Percentiles rank a stretch among this genome's conserved stretches.
phyloP scores from a whole-genome alignment of 1,140 invertebrate species.

The Physella acuta region DNA sequence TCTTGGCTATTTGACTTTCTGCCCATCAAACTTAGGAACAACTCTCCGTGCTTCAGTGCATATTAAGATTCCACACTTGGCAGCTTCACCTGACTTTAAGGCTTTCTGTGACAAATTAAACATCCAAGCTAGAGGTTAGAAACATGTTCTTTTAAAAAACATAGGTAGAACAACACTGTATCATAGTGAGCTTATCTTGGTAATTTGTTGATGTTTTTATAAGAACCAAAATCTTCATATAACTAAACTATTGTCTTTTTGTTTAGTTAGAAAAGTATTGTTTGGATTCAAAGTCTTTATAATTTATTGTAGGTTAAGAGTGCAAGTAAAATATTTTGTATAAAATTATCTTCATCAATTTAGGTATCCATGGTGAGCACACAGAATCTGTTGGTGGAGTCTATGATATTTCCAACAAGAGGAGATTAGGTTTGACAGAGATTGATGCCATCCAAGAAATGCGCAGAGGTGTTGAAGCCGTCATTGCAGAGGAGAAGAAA shows the following conservation, averaged over 20 bases:
- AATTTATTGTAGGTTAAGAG: too few species aligned
- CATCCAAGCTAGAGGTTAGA: slow-evolving; percentile 73
- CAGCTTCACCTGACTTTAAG: slow-evolving; percentile 81
- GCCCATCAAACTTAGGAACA: slow-evolving; percentile 96
- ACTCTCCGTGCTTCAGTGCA: slow-evolving; percentile 97
- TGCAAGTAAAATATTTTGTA: too few species aligned
- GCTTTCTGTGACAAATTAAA: slow-evolving; percentile 88
- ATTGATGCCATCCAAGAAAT: slow-evolving; percentile 51
- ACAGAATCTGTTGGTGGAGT: slow-evolving; percentile 69
- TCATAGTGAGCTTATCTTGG: too few species aligned
- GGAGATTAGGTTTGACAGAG: slow-evolving; percentile 50
- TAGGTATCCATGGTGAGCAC: slow-evolving; percentile 89
- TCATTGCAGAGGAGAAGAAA: slow-evolving; percentile 83
- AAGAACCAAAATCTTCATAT: too few species aligned
- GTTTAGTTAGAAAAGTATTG: too few species aligned
- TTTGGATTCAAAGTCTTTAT: too few species aligned
- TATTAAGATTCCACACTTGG: slow-evolving; percentile 91
- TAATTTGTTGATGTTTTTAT: too few species aligned
- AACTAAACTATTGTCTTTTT: too few species aligned
- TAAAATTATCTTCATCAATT: too few species aligned
- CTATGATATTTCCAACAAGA: slow-evolving; percentile 55
- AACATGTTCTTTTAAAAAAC: too few species aligned
- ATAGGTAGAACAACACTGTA: too few species aligned
- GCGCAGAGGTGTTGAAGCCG: slow-evolving; percentile 44
- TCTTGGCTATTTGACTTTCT: slow-evolving; percentile 96